Evolutionary conservation across 2,113 vertebrate species (phyloP), one percentile per base, ranked within the genome.

Genomic region (Tauraco erythrolophus): DNA sequence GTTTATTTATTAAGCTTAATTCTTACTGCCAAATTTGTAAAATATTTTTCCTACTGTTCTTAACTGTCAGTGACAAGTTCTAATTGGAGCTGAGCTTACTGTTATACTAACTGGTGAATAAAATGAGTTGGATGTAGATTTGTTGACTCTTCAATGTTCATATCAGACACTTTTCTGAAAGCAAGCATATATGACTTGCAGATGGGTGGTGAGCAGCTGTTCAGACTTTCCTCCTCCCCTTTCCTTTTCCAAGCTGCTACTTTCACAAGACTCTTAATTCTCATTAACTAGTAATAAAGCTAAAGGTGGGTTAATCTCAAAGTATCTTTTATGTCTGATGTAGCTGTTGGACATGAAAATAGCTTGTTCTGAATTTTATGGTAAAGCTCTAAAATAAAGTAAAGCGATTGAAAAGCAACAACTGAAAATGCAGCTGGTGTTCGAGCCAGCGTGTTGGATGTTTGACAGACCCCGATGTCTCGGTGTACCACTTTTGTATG

Each of bases 321-420:
- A 75, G 39, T n/a, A 31, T 43, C 64, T 81, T 88, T 90, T 68
- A 60, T 87, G 35, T 77, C 45, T 37, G 31, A 30, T 66, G 23
- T 31, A 77, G 37, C 46, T 65, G n/a, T 61, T 89, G 53, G 57
- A 50, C 50, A 71, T 62, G 75, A 37, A 77, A 90, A 77, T 6
- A 11, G n/a, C 61, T 84, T 23, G 61, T 64, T 78, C 53, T 31
- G 56, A 57, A 64, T 84, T 84, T 84, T 78, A 23, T 25, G 61
- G 56, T 69, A 41, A 79, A 45, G 61, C 66, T 84, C 53, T 83
- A n/a, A 89, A 84, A 54, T 8, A 71, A 72, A 57, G 57, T 88
- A 76, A 89, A 95, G 77, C 76, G 92, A 95, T 82, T 92, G 89
- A 92, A 96, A 94, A 94, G 93, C 77, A 94, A 60, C 94, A 94